Evolutionary conservation across 2,797 vertebrate genomes (phyloP).

Genomic region (Fratercula arctica): DNA sequence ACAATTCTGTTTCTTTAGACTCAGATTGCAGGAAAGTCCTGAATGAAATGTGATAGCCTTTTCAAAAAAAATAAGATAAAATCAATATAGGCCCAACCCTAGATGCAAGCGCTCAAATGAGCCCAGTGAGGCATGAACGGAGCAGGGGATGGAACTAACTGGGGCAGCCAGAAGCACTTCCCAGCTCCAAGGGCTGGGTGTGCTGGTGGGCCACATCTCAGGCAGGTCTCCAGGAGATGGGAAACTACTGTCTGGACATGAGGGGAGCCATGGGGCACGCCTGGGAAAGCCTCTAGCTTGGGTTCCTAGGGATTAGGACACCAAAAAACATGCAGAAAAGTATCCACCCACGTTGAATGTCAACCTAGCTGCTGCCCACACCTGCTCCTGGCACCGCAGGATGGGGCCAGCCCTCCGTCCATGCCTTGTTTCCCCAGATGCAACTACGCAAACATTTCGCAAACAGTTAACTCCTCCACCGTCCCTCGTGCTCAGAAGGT

Average conservation of each 20-base stretch:
- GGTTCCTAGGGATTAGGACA: neutral
- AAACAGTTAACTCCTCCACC: neutral
- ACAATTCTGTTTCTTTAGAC: neutral
- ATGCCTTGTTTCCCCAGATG: neutral
- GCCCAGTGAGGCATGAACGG: neutral
- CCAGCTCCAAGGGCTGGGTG: neutral
- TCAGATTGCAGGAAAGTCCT: neutral
- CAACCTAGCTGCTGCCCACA: neutral
- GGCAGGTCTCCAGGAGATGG: neutral
- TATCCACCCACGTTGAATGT: neutral
- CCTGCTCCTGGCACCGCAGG: neutral
- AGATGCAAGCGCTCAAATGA: neutral
- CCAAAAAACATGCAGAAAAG: neutral
- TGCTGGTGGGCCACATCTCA: no score
- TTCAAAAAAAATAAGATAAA: neutral
- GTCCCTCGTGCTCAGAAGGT: neutral
- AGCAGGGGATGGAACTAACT: neutral
- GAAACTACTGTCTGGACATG: neutral
- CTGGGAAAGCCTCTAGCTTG: neutral
- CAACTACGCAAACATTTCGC: neutral
- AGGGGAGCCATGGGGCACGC: neutral
- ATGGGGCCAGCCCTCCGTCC: neutral
- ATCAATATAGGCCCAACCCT: neutral
- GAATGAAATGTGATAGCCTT: neutral
- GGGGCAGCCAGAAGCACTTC: neutral